Percentiles rank a stretch among this genome's conserved stretches.
These are phyloP conservation scores for Gambelia wislizenii DNA, from an alignment of 2,797 vertebrate species.

Conservation along the genomic window DNA sequence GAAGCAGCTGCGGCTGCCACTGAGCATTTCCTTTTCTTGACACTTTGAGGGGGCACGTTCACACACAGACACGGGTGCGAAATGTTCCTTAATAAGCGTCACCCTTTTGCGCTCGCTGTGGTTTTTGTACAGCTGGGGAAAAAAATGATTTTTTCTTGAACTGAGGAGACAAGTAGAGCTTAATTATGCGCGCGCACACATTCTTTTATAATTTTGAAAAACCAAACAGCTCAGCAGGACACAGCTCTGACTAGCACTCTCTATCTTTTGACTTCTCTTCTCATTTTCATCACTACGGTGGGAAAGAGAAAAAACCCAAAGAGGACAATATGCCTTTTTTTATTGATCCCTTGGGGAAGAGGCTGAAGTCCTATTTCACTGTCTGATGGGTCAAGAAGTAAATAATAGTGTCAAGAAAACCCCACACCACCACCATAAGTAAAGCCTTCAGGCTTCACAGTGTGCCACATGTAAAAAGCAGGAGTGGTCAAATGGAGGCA, in stretches of 20 bases:
- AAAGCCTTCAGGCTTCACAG: neutral
- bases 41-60: conserved; percentile 12
- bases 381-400: neutral
- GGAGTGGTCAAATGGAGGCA: neutral
- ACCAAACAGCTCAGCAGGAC: neutral
- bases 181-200: neutral
- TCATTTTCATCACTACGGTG: no score
- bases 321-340: neutral
- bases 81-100: conserved; percentile 27
- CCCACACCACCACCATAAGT: no score
- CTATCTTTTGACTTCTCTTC: no score
- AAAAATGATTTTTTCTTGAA: neutral
- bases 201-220: neutral
- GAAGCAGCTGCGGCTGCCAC: conserved; percentile 15
- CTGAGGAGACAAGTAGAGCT: neutral
- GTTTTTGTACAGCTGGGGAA: neutral
- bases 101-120: neutral
- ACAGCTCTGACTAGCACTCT: no score
- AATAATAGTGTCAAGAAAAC: neutral
- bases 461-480: neutral
- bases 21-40: conserved; percentile 18
- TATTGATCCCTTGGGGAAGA: no score
- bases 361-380: neutral
- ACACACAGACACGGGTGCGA: conserved; percentile 13
- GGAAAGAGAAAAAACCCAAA: neutral